Base-by-base conservation (phyloP, 1,140 invertebrate species). In the Dreissena polymorpha region DNA sequence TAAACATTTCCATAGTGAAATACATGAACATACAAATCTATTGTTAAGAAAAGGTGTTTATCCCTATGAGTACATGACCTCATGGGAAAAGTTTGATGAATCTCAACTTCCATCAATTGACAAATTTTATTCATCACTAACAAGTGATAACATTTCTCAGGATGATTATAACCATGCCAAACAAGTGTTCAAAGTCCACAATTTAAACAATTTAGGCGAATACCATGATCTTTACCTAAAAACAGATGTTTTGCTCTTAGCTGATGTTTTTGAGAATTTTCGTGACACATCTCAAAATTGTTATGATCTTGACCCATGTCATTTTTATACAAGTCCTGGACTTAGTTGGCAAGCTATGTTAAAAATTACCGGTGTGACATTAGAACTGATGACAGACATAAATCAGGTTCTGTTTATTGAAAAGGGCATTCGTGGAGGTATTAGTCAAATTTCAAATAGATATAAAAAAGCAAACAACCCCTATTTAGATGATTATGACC, bases 271-370 rank as follows among this genome's bases (percentile, higher is more conserved):
- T 78, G 85, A 84, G 67, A 39, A 71, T 18, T 86, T 86, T 68
- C 64, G 77, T 49, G 29, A 81, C 0, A 16, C 77, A 21, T 77
- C 21, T 65, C 49, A 64, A 13, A 69, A 67, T 18, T 49, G 70
- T 6, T 83, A 86, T 57, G 39, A 71, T 8, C 29, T 86, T 49
- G 85, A 86, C 25, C 82, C 78, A n/a, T n/a, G n/a, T 39, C 77
- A 84, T 76, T 86, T 69, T 67, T 86, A 81, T 39, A 84, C 77
- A 1, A 23, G 21, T n/a, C 86, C 89, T 10, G 90, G 86, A 16
- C 75, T 90, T 50, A 27, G 83, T 53, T 88, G 83, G 88, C 21
- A 83, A n/a, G 84, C 86, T 6, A 51, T 76, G 25, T 72, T 91
- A 74, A 89, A 90, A 86, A 86, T 85, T 71, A 89, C 85, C n/a